These are phyloP conservation scores for Panorpa germanica DNA, from an alignment of 2,888 invertebrate species.

Conservation along the genomic window DNA sequence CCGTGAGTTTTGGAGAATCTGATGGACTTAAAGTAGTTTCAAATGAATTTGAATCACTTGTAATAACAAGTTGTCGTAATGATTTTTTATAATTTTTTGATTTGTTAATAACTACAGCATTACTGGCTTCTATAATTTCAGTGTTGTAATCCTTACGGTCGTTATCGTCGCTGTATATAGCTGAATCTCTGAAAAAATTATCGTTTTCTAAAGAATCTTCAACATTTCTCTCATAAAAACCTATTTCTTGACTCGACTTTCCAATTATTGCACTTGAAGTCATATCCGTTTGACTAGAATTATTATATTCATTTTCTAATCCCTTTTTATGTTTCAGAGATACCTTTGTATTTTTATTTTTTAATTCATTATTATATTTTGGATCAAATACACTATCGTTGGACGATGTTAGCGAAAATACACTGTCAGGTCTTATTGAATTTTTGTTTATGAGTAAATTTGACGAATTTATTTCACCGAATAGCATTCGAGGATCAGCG, in stretches of 20 bases:
- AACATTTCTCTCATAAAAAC: constrained; percentile 57
- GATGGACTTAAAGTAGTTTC: too few relatives aligned
- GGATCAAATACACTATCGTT: constrained; percentile 20
- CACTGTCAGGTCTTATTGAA: constrained; percentile 28
- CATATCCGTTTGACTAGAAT: too few relatives aligned
- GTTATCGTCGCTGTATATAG: constrained; percentile 56
- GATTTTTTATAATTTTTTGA: too few relatives aligned
- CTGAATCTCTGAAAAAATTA: constrained; percentile 58
- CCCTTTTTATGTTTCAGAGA: neutral
- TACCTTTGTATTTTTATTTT: neutral
- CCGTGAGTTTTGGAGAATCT: too few relatives aligned
- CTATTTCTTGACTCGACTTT: too few relatives aligned
- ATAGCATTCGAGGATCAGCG: constrained; percentile 57
- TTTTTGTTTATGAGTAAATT: constrained; percentile 44
- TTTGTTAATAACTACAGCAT: too few relatives aligned
- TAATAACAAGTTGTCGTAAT: too few relatives aligned
- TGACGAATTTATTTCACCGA: constrained; percentile 29
- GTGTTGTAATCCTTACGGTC: too few relatives aligned
- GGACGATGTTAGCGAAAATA: constrained; percentile 24
- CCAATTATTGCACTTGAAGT: too few relatives aligned
- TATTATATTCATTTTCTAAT: constrained; percentile 19
- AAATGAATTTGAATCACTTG: too few relatives aligned
- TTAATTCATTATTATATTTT: constrained; percentile 2
- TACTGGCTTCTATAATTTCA: too few relatives aligned
- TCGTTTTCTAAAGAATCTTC: constrained; percentile 47